phyloP scores from a whole-genome alignment of 2,113 vertebrate genomes.

The Anser brachyrhynchus region DNA sequence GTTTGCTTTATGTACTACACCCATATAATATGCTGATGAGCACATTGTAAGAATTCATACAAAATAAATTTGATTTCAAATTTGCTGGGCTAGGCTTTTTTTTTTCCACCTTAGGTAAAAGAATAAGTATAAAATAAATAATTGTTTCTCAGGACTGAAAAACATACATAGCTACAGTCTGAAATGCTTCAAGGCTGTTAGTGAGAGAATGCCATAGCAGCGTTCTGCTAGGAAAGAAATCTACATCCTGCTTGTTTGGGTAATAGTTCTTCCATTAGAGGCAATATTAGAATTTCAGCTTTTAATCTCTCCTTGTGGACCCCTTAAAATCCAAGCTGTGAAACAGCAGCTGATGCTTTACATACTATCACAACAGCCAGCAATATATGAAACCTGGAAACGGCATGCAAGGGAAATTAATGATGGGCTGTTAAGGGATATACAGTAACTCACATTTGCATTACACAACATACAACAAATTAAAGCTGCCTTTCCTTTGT shows the following conservation, averaged over 20 bases:
- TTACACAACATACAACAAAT: constrained; percentile 38
- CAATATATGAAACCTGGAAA: constrained; percentile 57
- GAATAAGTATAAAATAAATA: not conserved
- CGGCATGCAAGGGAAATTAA: constrained; percentile 33
- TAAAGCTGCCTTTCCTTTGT: constrained; percentile 39
- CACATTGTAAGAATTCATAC: not conserved
- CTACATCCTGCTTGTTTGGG: constrained; percentile 53
- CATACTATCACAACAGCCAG: constrained; percentile 54
- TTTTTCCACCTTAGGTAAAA: too few relatives aligned
- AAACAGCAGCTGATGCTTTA: constrained; percentile 73
- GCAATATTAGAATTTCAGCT: constrained; percentile 67
- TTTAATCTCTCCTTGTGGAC: constrained; percentile 70
- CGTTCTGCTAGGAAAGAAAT: constrained; percentile 56
- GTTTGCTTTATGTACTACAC: not conserved
- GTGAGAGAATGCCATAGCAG: not conserved
- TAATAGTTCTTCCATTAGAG: constrained; percentile 67
- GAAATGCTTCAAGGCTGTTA: constrained; percentile 17
- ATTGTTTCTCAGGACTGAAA: constrained; percentile 1
- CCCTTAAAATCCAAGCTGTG: constrained; percentile 73
- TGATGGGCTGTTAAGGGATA: constrained; percentile 56
- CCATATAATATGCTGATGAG: not conserved
- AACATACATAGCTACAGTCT: not conserved
- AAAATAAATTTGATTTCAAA: not conserved
- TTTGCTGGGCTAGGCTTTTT: not conserved
- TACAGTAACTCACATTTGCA: constrained; percentile 52